Evolutionary conservation across 2,113 vertebrate genomes (phyloP), one percentile per base, ranked within the genome.

Genomic region (Lophius piscatorius): DNA sequence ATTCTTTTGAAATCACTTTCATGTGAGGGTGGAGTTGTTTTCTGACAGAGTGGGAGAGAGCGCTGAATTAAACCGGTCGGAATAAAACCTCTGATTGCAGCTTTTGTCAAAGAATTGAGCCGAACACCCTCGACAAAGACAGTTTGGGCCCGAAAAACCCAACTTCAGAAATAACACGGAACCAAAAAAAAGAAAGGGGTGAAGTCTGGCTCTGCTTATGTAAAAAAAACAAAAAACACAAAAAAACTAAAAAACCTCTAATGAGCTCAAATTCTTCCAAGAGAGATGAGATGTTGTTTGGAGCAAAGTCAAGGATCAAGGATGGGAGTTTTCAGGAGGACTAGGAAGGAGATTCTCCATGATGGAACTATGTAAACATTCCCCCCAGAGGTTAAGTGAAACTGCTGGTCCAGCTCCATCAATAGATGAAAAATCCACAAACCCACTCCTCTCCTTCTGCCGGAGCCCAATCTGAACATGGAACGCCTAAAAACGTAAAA

Each of bases 11-110:
- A 34, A 50, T 0, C 31, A 35, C 2, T 4, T 44, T 8, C n/a
- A 1, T 2, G 23, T 55, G 33, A 8, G 20, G 21, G 35, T 2
- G 2, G 0, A 45, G 69, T 11, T 24, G 70, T 61, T 81, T 73
- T 67, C 52, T 44, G 73, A 63, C 61, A 8, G 78, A 35, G 74
- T 81, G 75, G 74, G 78, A 63, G 75, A 0, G 12, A 58, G 69
- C 65, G 3, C 71, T 20, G n/a, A 40, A 42, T 46, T 29, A 12
- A 55, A 35, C 41, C 0, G 54, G 45, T 22, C 69, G 41, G 40
- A 69, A 61, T 49, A 60, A 65, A 79, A 59, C 74, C 65, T 63
- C 56, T 66, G 69, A 83, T 69, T 81, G 73, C 50, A 81, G 75
- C 72, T 72, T 64, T 54, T n/a, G n/a, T 63, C 70, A 69, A 78